These are phyloP conservation scores for Rhipidura dahli DNA, from an alignment of 2,113 vertebrate genomes.

Conservation along the genomic window DNA sequence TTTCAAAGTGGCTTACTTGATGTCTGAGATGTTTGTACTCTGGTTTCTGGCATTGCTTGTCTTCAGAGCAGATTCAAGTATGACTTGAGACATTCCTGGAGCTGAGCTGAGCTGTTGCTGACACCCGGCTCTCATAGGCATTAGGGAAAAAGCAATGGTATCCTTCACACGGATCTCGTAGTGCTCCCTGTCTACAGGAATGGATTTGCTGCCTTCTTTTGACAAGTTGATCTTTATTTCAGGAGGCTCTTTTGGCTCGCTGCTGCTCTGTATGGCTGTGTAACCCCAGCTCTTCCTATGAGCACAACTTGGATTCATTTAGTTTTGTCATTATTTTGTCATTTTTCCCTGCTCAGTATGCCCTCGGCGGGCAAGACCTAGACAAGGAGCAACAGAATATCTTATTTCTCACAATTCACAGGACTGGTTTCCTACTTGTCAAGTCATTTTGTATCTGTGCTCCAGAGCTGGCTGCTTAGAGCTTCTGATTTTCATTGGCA, in stretches of 20 bases:
- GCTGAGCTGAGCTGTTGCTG: not conserved
- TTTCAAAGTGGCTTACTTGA: not conserved
- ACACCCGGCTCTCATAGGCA: not conserved
- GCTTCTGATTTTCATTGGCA: not conserved
- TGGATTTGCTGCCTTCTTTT: not conserved
- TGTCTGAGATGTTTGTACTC: rapidly evolving
- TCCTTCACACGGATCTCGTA: rapidly evolving
- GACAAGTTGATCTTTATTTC: not conserved
- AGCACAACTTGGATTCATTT: not conserved
- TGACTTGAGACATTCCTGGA: not conserved
- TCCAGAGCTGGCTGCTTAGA: rapidly evolving
- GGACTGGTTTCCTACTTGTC: not conserved
- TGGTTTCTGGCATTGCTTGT: not conserved
- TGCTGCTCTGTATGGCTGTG: not conserved
- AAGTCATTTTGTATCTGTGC: not conserved
- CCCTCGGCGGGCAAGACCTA: not conserved
- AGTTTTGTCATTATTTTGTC: not conserved
- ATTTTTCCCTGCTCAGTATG: not conserved
- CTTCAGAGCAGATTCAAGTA: not conserved
- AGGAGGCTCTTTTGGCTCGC: not conserved
- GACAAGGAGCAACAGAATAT: rapidly evolving
- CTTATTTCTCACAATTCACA: not conserved
- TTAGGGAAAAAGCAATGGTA: not conserved
- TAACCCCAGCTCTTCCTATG: not conserved
- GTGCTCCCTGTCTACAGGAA: not conserved